phyloP scores from a whole-genome alignment of 1,140 invertebrate species.

The Pogonus chalceus region DNA sequence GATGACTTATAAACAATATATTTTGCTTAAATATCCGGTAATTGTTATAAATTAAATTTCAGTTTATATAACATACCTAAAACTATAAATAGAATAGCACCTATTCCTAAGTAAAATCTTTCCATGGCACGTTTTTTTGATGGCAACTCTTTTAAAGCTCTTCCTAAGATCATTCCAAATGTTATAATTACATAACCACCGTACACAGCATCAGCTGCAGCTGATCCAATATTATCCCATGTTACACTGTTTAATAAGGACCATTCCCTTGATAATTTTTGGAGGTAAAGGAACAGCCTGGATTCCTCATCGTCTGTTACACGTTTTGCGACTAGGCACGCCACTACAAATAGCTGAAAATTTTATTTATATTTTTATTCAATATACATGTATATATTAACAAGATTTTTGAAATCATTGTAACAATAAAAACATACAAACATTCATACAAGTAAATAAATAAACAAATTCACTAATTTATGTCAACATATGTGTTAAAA shows the following conservation, averaged over 20 bases:
- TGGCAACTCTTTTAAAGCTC: constrained; percentile 51
- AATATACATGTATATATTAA: no score
- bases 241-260: constrained; percentile 60
- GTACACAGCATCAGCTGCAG: constrained; percentile 52
- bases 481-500: no score
- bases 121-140: constrained; percentile 54
- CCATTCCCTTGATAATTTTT: constrained; percentile 64
- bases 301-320: constrained; percentile 60
- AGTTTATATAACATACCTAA: no score
- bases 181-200: constrained; percentile 63
- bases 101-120: constrained; percentile 52
- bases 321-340: constrained; percentile 54
- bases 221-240: constrained; percentile 49
- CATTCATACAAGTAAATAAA: no score
- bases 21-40: no score
- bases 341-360: constrained; percentile 49
- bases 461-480: no score
- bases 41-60: no score
- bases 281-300: constrained; percentile 50
- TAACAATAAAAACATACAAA: no score
- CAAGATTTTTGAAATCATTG: no score
- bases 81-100: constrained; percentile 53
- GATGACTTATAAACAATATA: no score
- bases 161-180: constrained; percentile 51
- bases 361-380: constrained; percentile 1